phyloP scores from a whole-genome alignment of 2,797 vertebrate genomes.

The Novumbra hubbsi region DNA sequence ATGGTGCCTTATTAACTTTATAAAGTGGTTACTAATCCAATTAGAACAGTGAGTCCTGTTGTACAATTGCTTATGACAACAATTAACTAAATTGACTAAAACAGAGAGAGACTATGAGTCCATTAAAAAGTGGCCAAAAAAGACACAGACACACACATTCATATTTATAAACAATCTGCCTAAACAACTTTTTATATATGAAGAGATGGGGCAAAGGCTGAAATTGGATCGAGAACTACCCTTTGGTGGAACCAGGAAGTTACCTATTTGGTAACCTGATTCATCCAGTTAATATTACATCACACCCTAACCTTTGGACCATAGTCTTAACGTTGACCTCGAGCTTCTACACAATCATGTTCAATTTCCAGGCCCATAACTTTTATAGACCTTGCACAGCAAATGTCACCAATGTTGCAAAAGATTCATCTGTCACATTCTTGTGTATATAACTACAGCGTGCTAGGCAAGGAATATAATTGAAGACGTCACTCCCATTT shows the following conservation, averaged over 20 bases:
- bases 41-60: too few species aligned
- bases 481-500: background rate
- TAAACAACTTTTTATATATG: too few species aligned
- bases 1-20: too few species aligned
- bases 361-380: background rate
- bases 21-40: too few species aligned
- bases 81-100: too few species aligned
- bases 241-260: conserved; percentile 8
- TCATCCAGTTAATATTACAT: background rate
- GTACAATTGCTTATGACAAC: too few species aligned
- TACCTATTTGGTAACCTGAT: background rate
- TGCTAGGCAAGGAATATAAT: background rate
- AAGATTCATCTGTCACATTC: background rate
- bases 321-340: background rate
- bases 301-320: conserved; percentile 4
- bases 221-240: too few species aligned
- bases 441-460: background rate
- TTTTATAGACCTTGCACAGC: background rate
- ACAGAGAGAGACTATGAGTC: too few species aligned
- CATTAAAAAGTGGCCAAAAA: too few species aligned
- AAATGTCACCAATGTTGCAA: background rate
- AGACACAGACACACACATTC: too few species aligned
- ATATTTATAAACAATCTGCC: too few species aligned
- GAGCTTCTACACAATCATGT: background rate
- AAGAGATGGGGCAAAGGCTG: too few species aligned